Evolutionary conservation across 92 coral and sea anemone genomes (phyloP), one percentile per base, ranked within the genome.

Genomic region (Pocillopora meandrina): DNA sequence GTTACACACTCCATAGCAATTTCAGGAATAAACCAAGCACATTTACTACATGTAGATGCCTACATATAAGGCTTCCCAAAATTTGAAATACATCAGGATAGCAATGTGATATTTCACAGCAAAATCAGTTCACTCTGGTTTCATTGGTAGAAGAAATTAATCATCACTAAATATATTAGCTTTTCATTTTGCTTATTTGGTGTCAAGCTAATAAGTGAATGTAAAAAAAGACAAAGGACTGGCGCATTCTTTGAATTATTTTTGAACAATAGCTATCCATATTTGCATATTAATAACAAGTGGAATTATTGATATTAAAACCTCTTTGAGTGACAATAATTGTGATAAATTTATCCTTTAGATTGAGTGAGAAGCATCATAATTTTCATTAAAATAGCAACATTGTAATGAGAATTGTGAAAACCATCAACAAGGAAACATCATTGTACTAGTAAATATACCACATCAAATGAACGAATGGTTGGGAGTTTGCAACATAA

Each of bases 221-320:
- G 67, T 19, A 31, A 69, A 34, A 21, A 12, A 26, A 14, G 67
- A 65, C 64, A 69, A 80, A 80, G 35, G 76, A 36, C 11, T 80
- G 76, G 15, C 84, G 69, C 76, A 55, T 56, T 57, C 67, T 57
- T 69, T 18, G 15, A 31, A 80, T 58, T 15, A 57, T 68, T 75
- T 65, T 78, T 61, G 42, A 66, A 20, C 47, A 52, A 79, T 49
- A 36, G 18, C 60, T 19, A n/a, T 20, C 9, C 61, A 10, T 62
- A 65, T 80, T 80, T 69, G 21, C 84, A 52, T 80, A 56, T 55
- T 33, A 67, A 66, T 12, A 21, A 20, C 71, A 33, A 26, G 73
- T 79, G 42, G 47, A 15, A 1, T 14, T 68, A 18, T 68, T 68
- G 55, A 68, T 68, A 68, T 68, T 12, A 68, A 59, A 31, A 68